Evolutionary conservation across 2,797 vertebrate species (phyloP).

Genomic region (Onychomys arenicola): DNA sequence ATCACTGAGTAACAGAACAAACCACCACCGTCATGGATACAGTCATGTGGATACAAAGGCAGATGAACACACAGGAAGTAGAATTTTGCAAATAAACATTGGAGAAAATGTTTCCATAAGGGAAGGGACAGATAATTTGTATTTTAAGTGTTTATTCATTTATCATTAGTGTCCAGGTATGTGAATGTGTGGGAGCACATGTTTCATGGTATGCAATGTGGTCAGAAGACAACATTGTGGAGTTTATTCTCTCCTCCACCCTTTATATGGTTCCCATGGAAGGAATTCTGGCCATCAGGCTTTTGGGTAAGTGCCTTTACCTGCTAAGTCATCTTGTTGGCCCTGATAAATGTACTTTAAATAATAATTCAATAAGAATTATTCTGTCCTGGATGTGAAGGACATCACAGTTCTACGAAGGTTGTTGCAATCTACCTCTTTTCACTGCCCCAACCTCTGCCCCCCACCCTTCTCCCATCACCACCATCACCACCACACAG

Average conservation of each 20-base stretch:
- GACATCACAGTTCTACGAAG: not conserved
- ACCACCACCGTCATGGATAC: not conserved
- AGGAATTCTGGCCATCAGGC: no score
- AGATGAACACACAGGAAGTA: not conserved
- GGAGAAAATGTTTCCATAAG: not conserved
- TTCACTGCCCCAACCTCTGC: not conserved
- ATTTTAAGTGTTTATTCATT: not conserved
- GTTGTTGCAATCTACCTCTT: not conserved
- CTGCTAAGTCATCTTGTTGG: not conserved
- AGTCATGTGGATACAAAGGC: not conserved
- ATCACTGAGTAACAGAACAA: not conserved
- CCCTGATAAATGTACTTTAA: not conserved
- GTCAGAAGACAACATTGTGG: not conserved
- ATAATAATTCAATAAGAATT: not conserved
- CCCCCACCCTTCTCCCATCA: no score
- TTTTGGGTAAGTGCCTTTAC: not conserved
- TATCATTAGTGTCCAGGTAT: not conserved
- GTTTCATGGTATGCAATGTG: no score
- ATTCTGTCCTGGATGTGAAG: not conserved
- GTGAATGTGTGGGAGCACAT: not conserved
- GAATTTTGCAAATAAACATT: not conserved
- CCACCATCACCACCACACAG: not conserved
- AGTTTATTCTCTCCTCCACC: not conserved
- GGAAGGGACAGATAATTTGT: not conserved
- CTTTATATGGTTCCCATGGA: not conserved